Evolutionary conservation across 2,888 invertebrate species (phyloP).

Genomic region (Ophraella communa): DNA sequence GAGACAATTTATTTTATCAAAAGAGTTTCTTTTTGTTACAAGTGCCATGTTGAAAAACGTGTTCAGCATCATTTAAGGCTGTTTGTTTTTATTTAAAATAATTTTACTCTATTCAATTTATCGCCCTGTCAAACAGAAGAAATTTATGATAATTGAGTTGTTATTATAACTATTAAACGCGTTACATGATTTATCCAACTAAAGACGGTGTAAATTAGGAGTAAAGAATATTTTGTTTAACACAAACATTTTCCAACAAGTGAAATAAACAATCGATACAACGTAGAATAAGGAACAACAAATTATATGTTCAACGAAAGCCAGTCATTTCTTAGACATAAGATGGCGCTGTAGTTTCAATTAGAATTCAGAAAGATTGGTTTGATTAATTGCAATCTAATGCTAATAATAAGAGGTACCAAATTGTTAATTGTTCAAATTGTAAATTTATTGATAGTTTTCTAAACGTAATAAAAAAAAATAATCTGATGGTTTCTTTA

Average conservation of each 20-base stretch:
- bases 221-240: background rate
- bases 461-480: no score
- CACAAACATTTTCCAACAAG: background rate
- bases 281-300: background rate
- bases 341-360: no score
- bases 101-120: background rate
- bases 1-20: background rate
- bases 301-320: background rate
- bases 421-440: no score
- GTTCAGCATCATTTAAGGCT: background rate
- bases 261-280: background rate
- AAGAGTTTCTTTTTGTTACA: background rate
- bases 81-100: background rate
- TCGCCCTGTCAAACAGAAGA: background rate
- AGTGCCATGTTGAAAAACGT: background rate
- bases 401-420: no score
- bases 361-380: no score
- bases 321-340: no score
- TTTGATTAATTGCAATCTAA: no score
- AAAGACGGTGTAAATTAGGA: background rate
- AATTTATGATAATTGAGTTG: background rate
- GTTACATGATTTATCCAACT: background rate
- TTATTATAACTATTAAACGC: background rate
- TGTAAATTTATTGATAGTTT: no score
- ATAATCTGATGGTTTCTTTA: no score